phyloP scores from a whole-genome alignment of 2,888 invertebrate genomes.

The Tachina lurida region DNA sequence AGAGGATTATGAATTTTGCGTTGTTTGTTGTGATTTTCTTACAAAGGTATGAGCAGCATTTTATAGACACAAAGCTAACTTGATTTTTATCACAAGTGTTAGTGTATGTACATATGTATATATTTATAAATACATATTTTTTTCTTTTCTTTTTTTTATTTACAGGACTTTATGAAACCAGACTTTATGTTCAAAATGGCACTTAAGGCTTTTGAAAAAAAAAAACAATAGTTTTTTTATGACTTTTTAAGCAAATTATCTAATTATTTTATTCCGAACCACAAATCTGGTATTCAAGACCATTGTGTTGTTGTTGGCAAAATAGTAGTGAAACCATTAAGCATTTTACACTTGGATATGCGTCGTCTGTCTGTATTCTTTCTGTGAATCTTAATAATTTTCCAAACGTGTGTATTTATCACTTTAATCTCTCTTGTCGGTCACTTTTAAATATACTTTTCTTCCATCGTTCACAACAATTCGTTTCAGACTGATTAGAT shows the following conservation, averaged over 20 bases:
- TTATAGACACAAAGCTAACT: slow-evolving; percentile 66
- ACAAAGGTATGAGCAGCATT: slow-evolving; percentile 63
- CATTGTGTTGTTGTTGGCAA: slow-evolving; percentile 35
- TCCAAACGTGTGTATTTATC: slow-evolving; percentile 44
- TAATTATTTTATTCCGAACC: slow-evolving; percentile 5
- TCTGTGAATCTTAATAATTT: slow-evolving; percentile 32
- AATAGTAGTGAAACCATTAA: slow-evolving; percentile 15
- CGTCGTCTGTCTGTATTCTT: slow-evolving; percentile 26
- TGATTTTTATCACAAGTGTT: slow-evolving; percentile 40
- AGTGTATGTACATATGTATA: not conserved
- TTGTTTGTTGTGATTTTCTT: slow-evolving; percentile 51
- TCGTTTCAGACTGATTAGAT: slow-evolving; percentile 80
- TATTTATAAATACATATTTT: slow-evolving; percentile 4
- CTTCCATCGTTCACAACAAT: slow-evolving; percentile 80
- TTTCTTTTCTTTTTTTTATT: slow-evolving; percentile 41
- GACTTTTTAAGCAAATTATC: not conserved
- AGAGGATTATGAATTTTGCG: slow-evolving; percentile 53
- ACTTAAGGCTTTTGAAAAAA: slow-evolving; percentile 53
- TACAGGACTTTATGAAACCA: slow-evolving; percentile 58
- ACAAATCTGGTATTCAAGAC: slow-evolving; percentile 37
- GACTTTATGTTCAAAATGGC: slow-evolving; percentile 66
- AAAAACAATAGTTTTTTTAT: not conserved
- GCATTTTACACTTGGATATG: slow-evolving; percentile 37
- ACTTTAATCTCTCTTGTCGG: slow-evolving; percentile 37
- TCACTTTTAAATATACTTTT: slow-evolving; percentile 59